Conservation (phyloP, 2,888 invertebrate genomes). For the Lepas anatifera region DNA sequence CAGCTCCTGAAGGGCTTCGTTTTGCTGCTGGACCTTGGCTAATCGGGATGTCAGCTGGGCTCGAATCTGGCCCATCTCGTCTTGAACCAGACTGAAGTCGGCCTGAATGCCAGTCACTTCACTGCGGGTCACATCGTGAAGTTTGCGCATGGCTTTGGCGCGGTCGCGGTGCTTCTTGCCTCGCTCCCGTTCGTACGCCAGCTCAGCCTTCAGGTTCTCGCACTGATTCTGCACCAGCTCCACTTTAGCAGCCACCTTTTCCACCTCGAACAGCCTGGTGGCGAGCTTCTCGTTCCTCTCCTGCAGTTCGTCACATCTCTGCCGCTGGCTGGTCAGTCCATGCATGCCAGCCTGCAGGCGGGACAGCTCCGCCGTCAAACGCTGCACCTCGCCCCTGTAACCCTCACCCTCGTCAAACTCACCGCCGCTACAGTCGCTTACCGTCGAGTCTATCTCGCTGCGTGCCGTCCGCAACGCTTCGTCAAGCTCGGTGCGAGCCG, state of each 20-base stretch:
- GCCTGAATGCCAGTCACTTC: neutral
- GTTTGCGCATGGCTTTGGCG: neutral
- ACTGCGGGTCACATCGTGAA: neutral
- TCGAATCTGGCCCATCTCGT: neutral
- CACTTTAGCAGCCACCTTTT: neutral
- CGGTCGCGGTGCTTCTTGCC: neutral
- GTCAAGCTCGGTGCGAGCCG: conserved; percentile 7
- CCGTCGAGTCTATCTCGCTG: conserved; percentile 4
- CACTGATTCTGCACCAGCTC: neutral
- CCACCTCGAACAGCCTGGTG: neutral
- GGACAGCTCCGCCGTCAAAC: neutral
- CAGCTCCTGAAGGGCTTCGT: neutral
- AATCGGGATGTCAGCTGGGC: neutral
- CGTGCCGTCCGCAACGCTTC: conserved; percentile 10
- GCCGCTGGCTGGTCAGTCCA: neutral
- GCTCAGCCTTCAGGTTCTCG: conserved; percentile 1
- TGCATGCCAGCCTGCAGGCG: neutral
- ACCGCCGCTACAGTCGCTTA: conserved; percentile 1
- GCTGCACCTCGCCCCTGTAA: neutral
- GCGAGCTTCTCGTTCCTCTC: neutral
- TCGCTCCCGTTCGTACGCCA: neutral
- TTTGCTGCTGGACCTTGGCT: neutral
- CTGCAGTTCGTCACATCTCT: neutral
- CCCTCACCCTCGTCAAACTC: neutral
- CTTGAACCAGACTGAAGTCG: neutral